Evolutionary conservation across 2,888 invertebrate genomes (phyloP).

Genomic region (Tenthredo livida): DNA sequence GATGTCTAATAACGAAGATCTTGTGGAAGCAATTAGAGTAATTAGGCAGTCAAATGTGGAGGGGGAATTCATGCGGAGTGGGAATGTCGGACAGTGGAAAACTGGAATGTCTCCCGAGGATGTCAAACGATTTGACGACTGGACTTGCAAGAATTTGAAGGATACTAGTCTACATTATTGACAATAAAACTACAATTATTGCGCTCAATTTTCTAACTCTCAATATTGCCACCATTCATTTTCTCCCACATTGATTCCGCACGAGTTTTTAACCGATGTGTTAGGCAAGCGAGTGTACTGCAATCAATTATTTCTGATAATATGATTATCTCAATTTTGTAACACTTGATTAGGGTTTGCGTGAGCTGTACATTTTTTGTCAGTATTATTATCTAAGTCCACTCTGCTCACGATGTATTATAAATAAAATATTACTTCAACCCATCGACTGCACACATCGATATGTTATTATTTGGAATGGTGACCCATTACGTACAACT

Average conservation of each 20-base stretch:
- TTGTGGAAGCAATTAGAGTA: not conserved
- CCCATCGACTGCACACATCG: not conserved
- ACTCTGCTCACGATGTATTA: not conserved
- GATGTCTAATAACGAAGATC: conserved; percentile 79
- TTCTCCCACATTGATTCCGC: no score
- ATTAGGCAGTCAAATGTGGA: no score
- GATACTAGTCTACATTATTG: no score
- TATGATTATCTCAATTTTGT: not conserved
- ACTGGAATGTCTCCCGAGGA: no score
- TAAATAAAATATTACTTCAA: not conserved
- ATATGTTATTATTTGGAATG: not conserved
- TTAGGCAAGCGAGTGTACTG: no score
- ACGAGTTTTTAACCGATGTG: no score
- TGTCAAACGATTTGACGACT: no score
- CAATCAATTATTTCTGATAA: not conserved
- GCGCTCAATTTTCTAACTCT: not conserved
- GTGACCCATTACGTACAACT: not conserved
- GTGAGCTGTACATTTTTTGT: no score
- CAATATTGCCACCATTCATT: not conserved
- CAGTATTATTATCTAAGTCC: no score
- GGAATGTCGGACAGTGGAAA: no score
- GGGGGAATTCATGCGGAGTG: no score
- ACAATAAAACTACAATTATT: not conserved
- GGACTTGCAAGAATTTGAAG: no score
- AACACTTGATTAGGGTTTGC: not conserved